A percentile compares a stretch with the other conserved stretches of the same genome.
Conservation (phyloP, 2,888 invertebrate genomes). For the Adelphocoris suturalis region DNA sequence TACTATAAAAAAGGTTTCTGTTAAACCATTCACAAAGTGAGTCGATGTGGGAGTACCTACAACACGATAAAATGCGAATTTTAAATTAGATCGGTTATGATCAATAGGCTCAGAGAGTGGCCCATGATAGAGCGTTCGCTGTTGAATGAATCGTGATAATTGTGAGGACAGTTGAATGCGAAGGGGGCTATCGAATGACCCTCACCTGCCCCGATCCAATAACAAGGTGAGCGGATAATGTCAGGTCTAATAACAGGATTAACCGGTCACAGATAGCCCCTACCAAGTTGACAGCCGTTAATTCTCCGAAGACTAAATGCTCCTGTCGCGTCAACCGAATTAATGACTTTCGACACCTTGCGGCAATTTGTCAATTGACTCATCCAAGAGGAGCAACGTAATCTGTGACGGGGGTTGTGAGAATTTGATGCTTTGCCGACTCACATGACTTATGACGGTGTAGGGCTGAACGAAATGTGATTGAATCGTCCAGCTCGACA, state of each 20-base stretch:
- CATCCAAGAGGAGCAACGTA: not conserved
- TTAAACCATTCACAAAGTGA: too few species aligned
- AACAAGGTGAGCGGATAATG: conserved; percentile 42
- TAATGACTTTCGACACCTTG: conserved; percentile 35
- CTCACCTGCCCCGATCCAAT: conserved; percentile 10
- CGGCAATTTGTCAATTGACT: conserved; percentile 21
- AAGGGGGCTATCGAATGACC: conserved; percentile 36
- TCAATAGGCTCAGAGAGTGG: not conserved
- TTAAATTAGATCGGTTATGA: not conserved
- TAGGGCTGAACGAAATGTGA: not conserved
- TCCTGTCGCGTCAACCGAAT: conserved; percentile 36
- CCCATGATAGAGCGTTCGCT: not conserved
- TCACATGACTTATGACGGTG: not conserved
- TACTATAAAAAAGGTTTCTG: too few species aligned
- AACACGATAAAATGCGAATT: too few species aligned
- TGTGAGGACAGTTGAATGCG: conserved; percentile 27
- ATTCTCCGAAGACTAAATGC: conserved; percentile 32
- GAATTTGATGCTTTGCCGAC: not conserved
- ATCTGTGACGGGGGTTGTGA: not conserved
- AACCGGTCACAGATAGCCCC: conserved; percentile 32
- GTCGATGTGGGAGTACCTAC: too few species aligned
- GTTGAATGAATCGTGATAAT: conserved; percentile 42
- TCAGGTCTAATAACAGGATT: conserved; percentile 39
- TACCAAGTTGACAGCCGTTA: conserved; percentile 39
- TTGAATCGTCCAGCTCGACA: not conserved